Conservation (phyloP, 2,888 invertebrate genomes). For the Hipparchia semele region DNA sequence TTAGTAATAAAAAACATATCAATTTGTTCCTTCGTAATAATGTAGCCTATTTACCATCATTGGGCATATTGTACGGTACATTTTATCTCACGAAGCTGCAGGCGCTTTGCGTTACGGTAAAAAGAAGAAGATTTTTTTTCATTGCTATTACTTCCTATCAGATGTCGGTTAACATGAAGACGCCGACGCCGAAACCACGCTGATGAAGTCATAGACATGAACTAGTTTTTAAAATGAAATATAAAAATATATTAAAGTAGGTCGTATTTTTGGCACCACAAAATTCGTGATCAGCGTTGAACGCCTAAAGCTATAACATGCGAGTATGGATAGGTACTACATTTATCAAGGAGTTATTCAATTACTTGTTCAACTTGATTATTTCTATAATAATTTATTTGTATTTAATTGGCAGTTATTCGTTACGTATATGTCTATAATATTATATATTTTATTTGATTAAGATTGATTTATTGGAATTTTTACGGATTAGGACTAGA, state of each 20-base stretch:
- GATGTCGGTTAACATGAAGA: too few relatives aligned
- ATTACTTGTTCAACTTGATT: conserved; percentile 25
- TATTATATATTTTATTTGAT: conserved; percentile 1
- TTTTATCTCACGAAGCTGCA: too few relatives aligned
- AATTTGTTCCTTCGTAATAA: not conserved
- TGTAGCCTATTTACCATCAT: conserved; percentile 2
- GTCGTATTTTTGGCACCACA: conserved; percentile 3
- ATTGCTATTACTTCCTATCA: too few relatives aligned
- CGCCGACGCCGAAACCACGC: not conserved
- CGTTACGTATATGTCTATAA: conserved; percentile 2
- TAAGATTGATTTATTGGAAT: conserved; percentile 8
- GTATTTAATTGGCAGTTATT: conserved; percentile 13
- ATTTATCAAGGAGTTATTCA: conserved; percentile 29
- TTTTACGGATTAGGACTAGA: not conserved
- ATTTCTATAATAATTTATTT: conserved; percentile 13
- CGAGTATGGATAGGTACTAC: conserved; percentile 18
- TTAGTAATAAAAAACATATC: not conserved
- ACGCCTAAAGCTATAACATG: conserved; percentile 12
- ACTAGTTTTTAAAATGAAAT: not conserved
- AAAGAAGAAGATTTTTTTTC: too few relatives aligned
- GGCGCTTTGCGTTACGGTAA: too few relatives aligned
- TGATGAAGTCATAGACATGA: not conserved
- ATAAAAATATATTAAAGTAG: not conserved
- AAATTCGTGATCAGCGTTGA: not conserved
- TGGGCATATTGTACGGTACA: not conserved